phyloP scores from a whole-genome alignment of 2,888 invertebrate genomes.

The Synanthedon formicaeformis region DNA sequence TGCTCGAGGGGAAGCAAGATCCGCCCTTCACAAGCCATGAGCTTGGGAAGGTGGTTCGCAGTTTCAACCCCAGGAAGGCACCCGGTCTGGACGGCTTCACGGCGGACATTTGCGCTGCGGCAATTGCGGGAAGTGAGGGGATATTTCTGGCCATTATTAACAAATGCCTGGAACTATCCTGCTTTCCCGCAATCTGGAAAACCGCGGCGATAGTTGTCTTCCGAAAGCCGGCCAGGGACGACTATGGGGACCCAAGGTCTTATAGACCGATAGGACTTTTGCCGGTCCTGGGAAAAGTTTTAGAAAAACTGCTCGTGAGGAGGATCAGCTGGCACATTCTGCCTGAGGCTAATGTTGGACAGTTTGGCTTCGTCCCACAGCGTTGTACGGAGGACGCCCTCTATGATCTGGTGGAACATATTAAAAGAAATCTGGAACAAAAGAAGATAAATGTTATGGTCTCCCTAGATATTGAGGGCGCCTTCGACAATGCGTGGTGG shows the following conservation, averaged over 20 bases:
- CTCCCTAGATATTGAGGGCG: too few relatives aligned
- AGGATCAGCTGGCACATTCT: not conserved
- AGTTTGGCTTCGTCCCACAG: not conserved
- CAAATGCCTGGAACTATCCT: slow-evolving; percentile 4
- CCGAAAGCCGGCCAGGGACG: slow-evolving; percentile 8
- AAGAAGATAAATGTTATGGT: too few relatives aligned
- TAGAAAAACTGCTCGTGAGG: not conserved
- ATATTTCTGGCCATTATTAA: slow-evolving; percentile 3
- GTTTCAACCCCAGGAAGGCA: slow-evolving; percentile 6
- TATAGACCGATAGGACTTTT: not conserved
- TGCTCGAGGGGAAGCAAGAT: not conserved
- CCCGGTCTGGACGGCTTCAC: slow-evolving; percentile 7
- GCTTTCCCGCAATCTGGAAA: slow-evolving; percentile 9
- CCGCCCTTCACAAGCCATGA: slow-evolving; percentile 5
- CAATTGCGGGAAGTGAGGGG: not conserved
- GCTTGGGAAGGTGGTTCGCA: not conserved
- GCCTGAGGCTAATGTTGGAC: not conserved
- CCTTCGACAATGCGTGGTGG: too few relatives aligned
- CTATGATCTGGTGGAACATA: not conserved
- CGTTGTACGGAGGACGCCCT: not conserved
- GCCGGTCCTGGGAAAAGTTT: not conserved
- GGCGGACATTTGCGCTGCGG: slow-evolving; percentile 6
- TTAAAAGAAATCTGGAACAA: not conserved
- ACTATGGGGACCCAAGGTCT: slow-evolving; percentile 1
- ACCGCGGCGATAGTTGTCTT: slow-evolving; percentile 5